Base-by-base conservation (phyloP, 2,113 vertebrate species). In the Todiramphus saurophagus region DNA sequence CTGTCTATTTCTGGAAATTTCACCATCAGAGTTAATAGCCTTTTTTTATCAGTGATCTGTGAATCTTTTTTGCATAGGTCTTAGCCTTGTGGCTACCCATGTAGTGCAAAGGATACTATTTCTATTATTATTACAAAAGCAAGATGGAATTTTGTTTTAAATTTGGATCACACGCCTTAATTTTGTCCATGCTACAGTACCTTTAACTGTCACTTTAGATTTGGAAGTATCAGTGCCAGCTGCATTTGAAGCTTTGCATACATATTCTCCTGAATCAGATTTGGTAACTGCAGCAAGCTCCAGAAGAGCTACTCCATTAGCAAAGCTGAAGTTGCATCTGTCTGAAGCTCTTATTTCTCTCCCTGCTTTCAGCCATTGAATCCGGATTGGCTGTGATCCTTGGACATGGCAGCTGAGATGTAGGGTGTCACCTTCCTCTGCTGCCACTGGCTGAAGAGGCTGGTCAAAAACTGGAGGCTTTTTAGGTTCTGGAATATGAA, bases 281-380 rank as follows among this genome's bases (percentile, higher is more conserved):
- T 98, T 99, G 37, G 98, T 97, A 41, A 97, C 97, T 15, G 97
- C 76, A 93, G 95, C 97, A 84, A 99, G 97, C 95, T 99, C 99
- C 93, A 99, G 95, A 59, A 98, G 96, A 66, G 99, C 99, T 10
- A 98, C 98, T 84, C 99, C 99, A 3, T 98, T 98, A 35, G 97
- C 98, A 97, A 99, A 99, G 87, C 98, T 99, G 91, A 99, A 98
- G 89, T 70, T 98, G 92, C 98, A 98, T 97, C 89, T 99, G 60
- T 98, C 98, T 7, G 98, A 98, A 25, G 98, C 97, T 64, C 95
- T 98, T 89, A 99, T 95, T 89, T 99, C 99, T 92, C 97, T 98
- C 78, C 99, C 98, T 97, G 99, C 98, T 95, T 99, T 99, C 97
- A 99, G 96, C 99, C 99, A 99, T 96, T 99, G 99, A 94, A 99